A percentile compares a stretch with the other conserved stretches of the same genome.
These are phyloP conservation scores for Drosophila ambigua DNA, from an alignment of 1,140 invertebrate species.

Conservation along the genomic window DNA sequence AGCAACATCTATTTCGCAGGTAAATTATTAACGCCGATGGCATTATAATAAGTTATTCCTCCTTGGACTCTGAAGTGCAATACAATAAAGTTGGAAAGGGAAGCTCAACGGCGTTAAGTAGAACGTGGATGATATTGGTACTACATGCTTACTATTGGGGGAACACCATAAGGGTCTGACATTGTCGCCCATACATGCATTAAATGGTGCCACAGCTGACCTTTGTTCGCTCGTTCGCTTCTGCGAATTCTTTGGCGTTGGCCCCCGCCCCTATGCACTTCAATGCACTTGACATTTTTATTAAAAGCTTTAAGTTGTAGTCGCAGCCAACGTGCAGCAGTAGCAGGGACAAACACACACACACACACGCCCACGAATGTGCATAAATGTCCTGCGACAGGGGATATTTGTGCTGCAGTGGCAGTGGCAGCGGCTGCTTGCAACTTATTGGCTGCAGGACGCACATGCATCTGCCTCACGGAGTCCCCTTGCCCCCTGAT, in stretches of 20 bases:
- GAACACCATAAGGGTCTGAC: no score
- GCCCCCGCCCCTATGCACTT: conserved; percentile 54
- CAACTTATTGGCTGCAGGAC: conserved; percentile 73
- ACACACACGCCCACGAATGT: conserved; percentile 45
- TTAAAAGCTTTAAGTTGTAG: conserved; percentile 82
- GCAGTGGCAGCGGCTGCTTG: conserved; percentile 60
- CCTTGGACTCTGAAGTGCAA: no score
- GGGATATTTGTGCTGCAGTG: conserved; percentile 65
- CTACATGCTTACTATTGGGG: no score
- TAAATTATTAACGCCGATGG: no score
- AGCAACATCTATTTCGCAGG: no score
- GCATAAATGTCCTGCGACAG: conserved; percentile 62
- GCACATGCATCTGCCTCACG: conserved; percentile 1
- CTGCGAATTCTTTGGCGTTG: conserved; percentile 28
- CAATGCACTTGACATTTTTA: conserved; percentile 80
- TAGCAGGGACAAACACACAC: conserved; percentile 24
- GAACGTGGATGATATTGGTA: no score
- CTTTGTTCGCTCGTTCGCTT: conserved; percentile 14
- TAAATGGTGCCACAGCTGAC: neutral
- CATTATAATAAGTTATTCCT: no score
- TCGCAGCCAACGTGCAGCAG: conserved; percentile 26
- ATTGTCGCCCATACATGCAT: no score
- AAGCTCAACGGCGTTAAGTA: no score
- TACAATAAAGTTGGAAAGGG: no score
- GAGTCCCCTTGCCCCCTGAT: neutral